These are phyloP conservation scores for Vimba vimba DNA, from an alignment of 2,113 vertebrate genomes.

Conservation along the genomic window DNA sequence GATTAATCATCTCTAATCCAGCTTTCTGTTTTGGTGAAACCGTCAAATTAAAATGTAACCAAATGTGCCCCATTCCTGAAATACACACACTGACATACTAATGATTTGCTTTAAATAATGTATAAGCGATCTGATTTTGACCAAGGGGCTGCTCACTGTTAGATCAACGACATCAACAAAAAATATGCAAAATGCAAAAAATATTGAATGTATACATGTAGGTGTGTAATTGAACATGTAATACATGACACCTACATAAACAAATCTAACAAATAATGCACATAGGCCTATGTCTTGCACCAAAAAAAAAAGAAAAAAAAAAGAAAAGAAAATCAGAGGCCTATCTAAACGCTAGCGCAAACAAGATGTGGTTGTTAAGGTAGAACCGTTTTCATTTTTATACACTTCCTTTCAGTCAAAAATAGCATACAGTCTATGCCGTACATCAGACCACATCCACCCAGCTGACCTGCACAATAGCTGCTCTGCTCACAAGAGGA, in stretches of 20 bases:
- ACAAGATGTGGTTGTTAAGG: neutral
- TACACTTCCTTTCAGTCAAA: slow-evolving; percentile 66
- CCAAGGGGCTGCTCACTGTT: neutral
- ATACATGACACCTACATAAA: neutral
- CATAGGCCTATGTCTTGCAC: neutral
- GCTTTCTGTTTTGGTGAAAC: neutral
- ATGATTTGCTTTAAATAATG: neutral
- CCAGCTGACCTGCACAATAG: slow-evolving; percentile 69
- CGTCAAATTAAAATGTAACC: neutral
- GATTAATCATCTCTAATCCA: neutral
- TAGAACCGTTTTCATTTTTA: neutral
- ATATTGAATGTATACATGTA: neutral
- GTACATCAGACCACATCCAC: slow-evolving; percentile 63
- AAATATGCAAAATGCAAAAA: no score
- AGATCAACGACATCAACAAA: neutral
- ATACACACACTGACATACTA: neutral
- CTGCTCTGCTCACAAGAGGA: slow-evolving; percentile 58
- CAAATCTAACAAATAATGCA: neutral
- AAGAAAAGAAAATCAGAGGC: neutral
- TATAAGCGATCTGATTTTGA: neutral
- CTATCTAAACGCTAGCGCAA: neutral
- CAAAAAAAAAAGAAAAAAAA: neutral
- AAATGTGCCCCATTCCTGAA: neutral
- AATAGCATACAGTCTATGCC: slow-evolving; percentile 66
- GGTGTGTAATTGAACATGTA: neutral